Base-by-base conservation (phyloP, 2,888 invertebrate genomes). In the Drosophila meridiana region DNA sequence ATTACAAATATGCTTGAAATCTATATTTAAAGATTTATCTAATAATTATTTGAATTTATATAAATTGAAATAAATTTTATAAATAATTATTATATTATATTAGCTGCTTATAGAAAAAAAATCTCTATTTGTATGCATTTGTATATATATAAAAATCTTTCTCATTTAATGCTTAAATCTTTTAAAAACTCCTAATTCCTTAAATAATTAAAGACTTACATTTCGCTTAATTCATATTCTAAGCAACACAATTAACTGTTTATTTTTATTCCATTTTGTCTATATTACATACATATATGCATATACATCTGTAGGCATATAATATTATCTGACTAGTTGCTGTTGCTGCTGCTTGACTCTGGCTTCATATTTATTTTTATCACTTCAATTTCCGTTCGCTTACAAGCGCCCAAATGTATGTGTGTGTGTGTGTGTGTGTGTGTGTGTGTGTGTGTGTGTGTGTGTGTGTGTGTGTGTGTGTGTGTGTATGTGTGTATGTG, bases 331-430 rank as follows among this genome's bases (percentile, higher is more conserved):
- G 69, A 47, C 58, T 72, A 62, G 57, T 57, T 52, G 30, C 55
- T 43, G 28, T 42, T 40, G 45, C 38, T 52, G 42, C 14, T 56
- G 28, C 52, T 47, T 68, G 87, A 76, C 69, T 73, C 76, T 76
- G 74, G 84, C 85, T 89, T 87, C 70, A 72, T 77, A 82, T 87
- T 79, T 85, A 79, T 85, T 85, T 90, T 85, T 87, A 85, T 89
- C 90, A 76, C 86, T 89, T 89, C 86, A 85, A 87, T 85, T 85
- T 85, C 84, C 84, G 84, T 58, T 85, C 72, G 67, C 69, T 79
- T 81, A 76, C 85, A 82, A 84, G 79, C 62, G 69, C 59, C 69
- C 53, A 67, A 72, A 69, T 69, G 32, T 6, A 11, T 7, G 6
- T 26, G 7, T 36, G 32, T 48, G 6, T 63, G 61, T 14, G 3